Conservation (phyloP, 1,140 invertebrate genomes). For the Nautilus pompilius region DNA sequence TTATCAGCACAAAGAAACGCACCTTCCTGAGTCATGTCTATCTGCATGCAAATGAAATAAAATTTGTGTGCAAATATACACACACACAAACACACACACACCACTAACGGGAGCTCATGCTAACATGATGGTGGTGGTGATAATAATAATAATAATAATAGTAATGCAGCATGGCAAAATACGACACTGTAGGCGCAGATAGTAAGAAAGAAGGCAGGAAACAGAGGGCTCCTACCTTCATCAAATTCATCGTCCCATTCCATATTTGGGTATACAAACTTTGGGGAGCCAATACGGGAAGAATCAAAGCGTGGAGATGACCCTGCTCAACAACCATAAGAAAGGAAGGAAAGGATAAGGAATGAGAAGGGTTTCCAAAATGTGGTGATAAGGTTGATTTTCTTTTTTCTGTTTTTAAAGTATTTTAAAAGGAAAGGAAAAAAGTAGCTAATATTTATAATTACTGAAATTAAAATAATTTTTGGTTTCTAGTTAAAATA, state of each 20-base stretch:
- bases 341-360: constrained; percentile 6
- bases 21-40: background rate
- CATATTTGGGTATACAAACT: constrained; percentile 76
- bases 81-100: background rate
- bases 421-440: too few relatives aligned
- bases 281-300: constrained; percentile 26
- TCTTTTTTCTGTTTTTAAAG: constrained; percentile 12
- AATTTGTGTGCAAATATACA: constrained; percentile 6
- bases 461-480: too few relatives aligned
- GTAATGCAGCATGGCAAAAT: constrained; percentile 6
- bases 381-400: background rate
- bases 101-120: too few relatives aligned
- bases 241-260: constrained; percentile 98
- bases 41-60: constrained; percentile 11
- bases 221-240: constrained; percentile 26
- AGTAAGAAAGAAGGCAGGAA: constrained; percentile 10
- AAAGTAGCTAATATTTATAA: too few relatives aligned
- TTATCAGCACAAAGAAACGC: constrained; percentile 1
- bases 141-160: too few relatives aligned
- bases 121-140: too few relatives aligned
- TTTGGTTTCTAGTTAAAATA: too few relatives aligned
- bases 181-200: constrained; percentile 3
- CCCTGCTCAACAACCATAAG: constrained; percentile 2
- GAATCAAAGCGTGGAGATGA: constrained; percentile 28
- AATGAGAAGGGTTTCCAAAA: constrained; percentile 4